A percentile compares a stretch with the other conserved stretches of the same genome.
Conservation (phyloP, 2,888 invertebrate genomes). For the Torymus auratus region DNA sequence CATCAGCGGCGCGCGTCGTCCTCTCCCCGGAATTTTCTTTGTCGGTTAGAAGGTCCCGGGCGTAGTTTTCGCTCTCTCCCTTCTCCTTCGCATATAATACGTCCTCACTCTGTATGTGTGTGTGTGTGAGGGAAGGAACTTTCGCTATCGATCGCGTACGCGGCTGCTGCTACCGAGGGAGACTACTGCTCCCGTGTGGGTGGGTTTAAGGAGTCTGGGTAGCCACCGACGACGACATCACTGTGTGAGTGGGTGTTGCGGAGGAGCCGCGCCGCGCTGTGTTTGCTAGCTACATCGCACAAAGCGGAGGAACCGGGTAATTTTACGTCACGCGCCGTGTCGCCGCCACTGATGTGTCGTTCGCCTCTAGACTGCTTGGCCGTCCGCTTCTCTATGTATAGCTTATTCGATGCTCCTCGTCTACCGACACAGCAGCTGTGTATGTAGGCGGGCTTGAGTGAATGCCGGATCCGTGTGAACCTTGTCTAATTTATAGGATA, state of each 20-base stretch:
- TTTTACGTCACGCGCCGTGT: too few relatives aligned
- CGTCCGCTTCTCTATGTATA: too few relatives aligned
- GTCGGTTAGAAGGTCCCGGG: constrained; percentile 53
- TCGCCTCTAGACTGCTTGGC: too few relatives aligned
- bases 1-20: constrained; percentile 25
- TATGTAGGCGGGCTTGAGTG: too few relatives aligned
- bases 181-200: constrained; percentile 16
- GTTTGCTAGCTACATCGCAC: background rate
- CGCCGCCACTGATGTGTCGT: too few relatives aligned
- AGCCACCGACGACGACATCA: background rate
- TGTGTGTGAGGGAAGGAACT: constrained; percentile 53
- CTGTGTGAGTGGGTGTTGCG: background rate
- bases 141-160: constrained; percentile 60
- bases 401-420: too few relatives aligned
- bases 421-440: too few relatives aligned
- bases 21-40: constrained; percentile 48
- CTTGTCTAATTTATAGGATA: too few relatives aligned
- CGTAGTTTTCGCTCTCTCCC: constrained; percentile 47
- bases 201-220: constrained; percentile 13
- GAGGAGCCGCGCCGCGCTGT: background rate
- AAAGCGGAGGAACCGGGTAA: too few relatives aligned
- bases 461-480: too few relatives aligned
- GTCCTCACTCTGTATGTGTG: background rate
- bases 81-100: constrained; percentile 46
- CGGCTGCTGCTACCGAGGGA: background rate